Base-by-base conservation (phyloP, 2,113 vertebrate species). In the Laterallus jamaicensis region DNA sequence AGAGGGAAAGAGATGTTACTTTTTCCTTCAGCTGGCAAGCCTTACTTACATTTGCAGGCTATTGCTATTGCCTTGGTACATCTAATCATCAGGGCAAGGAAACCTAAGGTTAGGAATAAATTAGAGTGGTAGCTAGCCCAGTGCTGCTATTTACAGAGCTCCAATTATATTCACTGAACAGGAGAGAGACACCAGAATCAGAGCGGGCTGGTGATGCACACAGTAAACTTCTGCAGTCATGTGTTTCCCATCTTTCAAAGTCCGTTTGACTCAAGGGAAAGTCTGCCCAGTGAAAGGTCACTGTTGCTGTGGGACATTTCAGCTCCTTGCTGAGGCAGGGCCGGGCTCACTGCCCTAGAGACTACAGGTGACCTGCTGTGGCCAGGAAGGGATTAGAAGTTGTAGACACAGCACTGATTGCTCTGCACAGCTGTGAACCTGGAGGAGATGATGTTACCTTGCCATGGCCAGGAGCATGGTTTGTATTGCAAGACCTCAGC, bases 311-410 rank as follows among this genome's bases (percentile, higher is more conserved):
- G 0, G 74, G 69, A 11, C 11, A 12, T 39, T 71, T 15, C 87
- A 49, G 74, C 59, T 71, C 47, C 85, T 68, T 0, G 12, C 58
- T 49, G 86, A 60, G 89, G 16, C 29, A 58, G 80, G 84, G 85
- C 78, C 79, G 90, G n/a, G 7, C 37, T 8, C 0, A 0, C 42
- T 79, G 84, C 42, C 54, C 83, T 12, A 2, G 54, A 21, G 71
- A 60, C 71, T 92, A 56, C 39, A 56, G 90, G 82, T 75, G 62
- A 68, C 88, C 94, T 2, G 21, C 88, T 84, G 79, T 26, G 64
- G 40, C 44, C 92, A 90, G 93, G 90, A 95, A 94, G 77, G 44
- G 80, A 84, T 96, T 86, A 88, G 66, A 52, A 68, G 47, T 37
- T 15, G 52, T 1, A 5, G 32, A 59, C 9, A 42, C 52, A 31